These are phyloP conservation scores for Myodes glareolus DNA, from an alignment of 2,113 vertebrate genomes.

Conservation along the genomic window DNA sequence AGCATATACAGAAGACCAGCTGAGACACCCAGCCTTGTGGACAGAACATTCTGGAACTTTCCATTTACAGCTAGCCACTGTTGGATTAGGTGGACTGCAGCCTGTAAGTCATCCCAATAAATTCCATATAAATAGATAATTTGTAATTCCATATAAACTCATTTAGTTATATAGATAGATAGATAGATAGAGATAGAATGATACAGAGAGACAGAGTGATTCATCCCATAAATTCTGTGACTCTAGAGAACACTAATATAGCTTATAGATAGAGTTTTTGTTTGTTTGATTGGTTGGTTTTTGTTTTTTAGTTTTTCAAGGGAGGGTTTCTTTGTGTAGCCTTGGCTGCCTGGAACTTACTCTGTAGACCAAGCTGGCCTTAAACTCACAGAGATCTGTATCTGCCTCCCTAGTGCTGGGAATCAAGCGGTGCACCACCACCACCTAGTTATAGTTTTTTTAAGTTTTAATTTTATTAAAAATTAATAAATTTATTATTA, in stretches of 20 bases:
- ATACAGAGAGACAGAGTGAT: too few species aligned
- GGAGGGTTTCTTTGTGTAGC: neutral
- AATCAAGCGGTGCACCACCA: neutral
- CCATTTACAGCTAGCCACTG: neutral
- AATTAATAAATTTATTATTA: too few species aligned
- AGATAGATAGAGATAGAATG: too few species aligned
- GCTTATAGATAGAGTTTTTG: neutral
- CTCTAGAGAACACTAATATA: neutral
- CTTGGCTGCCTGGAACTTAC: neutral
- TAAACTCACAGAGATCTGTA: neutral
- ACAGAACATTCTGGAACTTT: neutral
- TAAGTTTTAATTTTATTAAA: neutral
- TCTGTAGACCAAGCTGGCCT: neutral
- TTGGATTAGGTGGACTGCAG: neutral
- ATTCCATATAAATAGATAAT: too few species aligned
- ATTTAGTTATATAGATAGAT: too few species aligned
- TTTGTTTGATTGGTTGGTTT: neutral
- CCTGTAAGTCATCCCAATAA: neutral
- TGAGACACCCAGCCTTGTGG: neutral
- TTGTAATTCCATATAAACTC: too few species aligned
- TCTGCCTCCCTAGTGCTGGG: neutral
- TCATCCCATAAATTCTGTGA: neutral
- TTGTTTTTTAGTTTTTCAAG: neutral
- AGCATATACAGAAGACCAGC: neutral
- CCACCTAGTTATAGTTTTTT: neutral